A percentile compares a stretch with the other conserved stretches of the same genome.
Conservation (phyloP, 2,113 vertebrate genomes). For the Megaceryle torquata region DNA sequence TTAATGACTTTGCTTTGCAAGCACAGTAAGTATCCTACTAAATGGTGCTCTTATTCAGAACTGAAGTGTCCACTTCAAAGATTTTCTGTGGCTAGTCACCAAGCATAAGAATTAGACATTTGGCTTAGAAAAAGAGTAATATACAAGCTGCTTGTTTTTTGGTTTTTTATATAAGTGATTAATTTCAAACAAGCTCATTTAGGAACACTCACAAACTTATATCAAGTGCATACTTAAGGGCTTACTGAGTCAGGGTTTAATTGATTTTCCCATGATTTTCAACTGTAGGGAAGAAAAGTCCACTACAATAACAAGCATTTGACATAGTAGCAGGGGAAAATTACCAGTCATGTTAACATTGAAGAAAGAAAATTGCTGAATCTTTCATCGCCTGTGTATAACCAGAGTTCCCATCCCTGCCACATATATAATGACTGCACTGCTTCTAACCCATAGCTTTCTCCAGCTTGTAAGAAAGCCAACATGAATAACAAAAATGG, state of each 20-base stretch:
- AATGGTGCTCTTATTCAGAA: background rate
- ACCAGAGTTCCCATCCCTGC: background rate
- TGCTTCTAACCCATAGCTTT: slow-evolving; percentile 3
- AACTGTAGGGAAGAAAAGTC: background rate
- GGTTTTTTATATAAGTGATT: background rate
- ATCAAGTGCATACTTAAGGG: background rate
- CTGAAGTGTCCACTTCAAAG: background rate
- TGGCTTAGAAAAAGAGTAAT: background rate
- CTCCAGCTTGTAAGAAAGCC: background rate
- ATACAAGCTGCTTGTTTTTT: background rate
- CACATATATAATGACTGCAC: background rate
- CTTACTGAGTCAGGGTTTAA: background rate
- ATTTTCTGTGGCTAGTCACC: background rate
- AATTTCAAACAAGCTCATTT: background rate
- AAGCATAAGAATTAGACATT: background rate
- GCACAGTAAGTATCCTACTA: background rate
- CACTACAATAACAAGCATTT: background rate
- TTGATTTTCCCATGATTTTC: background rate
- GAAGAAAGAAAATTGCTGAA: background rate
- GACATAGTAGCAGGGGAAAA: background rate
- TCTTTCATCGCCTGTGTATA: background rate
- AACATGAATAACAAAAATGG: background rate
- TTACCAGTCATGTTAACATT: background rate
- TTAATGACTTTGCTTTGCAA: background rate
- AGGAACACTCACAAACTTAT: background rate